A percentile compares a stretch with the other conserved stretches of the same genome.
Evolutionary conservation across 1,140 invertebrate genomes (phyloP).

Genomic region (Bombyx mandarina): DNA sequence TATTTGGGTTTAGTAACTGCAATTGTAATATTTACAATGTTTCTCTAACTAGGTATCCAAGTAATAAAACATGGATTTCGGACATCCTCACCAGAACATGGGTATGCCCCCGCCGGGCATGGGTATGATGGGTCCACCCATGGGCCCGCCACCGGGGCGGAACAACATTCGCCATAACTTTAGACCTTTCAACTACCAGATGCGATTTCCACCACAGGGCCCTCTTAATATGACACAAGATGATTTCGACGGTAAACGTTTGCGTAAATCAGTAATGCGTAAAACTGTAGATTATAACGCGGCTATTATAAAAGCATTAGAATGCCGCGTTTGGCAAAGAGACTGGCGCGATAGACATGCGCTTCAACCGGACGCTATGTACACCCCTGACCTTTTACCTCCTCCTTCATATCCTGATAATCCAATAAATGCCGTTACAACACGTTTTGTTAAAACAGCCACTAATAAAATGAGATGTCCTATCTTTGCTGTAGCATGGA

Average conservation of each 20-base stretch:
- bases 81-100: conserved; percentile 64
- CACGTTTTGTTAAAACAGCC: conserved; percentile 96
- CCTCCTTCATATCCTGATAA: conserved; percentile 93
- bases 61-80: conserved; percentile 62
- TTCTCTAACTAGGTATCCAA: conserved; percentile 66
- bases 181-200: conserved; percentile 70
- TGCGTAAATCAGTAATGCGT: conserved; percentile 95
- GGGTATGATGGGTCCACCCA: conserved; percentile 11
- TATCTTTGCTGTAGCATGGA: conserved; percentile 99
- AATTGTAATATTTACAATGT: conserved; percentile 30
- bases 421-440: conserved; percentile 97
- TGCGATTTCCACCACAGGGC: conserved; percentile 70
- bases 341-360: conserved; percentile 89
- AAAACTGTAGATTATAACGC: conserved; percentile 99
- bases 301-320: conserved; percentile 92
- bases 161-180: conserved; percentile 66
- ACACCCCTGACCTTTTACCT: conserved; percentile 89
- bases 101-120: conserved; percentile 51
- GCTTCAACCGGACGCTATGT: conserved; percentile 93
- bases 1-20: conserved; percentile 6
- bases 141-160: conserved; percentile 43
- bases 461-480: conserved; percentile 99
- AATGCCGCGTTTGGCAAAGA: conserved; percentile 94
- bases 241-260: conserved; percentile 96
- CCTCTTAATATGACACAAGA: conserved; percentile 79